A percentile compares a stretch with the other conserved stretches of the same genome.
These are phyloP conservation scores for Hemichromis elongatus DNA, from an alignment of 2,113 vertebrate species.

Conservation along the genomic window DNA sequence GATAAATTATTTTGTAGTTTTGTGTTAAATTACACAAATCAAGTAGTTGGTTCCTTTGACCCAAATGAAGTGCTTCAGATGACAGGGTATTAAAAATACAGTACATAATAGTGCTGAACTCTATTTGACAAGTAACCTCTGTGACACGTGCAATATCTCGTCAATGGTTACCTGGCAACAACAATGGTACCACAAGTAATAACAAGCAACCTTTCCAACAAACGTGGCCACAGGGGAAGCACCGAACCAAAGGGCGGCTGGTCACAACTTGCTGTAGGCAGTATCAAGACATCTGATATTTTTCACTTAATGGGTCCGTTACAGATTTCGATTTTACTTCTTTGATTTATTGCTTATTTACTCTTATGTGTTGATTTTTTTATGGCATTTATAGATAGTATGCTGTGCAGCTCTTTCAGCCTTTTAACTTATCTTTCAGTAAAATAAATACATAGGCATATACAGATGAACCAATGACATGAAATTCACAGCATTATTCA, in stretches of 20 bases:
- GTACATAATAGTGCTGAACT: not conserved
- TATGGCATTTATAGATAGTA: not conserved
- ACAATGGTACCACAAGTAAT: not conserved
- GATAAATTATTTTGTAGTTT: not conserved
- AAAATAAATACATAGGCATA: not conserved
- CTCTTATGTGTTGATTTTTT: not conserved
- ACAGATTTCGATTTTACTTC: not conserved
- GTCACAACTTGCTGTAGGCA: not conserved
- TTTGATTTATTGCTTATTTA: not conserved
- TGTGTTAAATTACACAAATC: not conserved
- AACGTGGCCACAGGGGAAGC: not conserved
- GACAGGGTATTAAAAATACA: not conserved
- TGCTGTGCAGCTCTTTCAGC: not conserved
- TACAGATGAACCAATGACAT: not conserved
- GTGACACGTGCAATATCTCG: not conserved
- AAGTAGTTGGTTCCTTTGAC: not conserved
- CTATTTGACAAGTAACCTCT: not conserved
- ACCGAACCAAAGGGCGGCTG: not conserved
- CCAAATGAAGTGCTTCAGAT: not conserved
- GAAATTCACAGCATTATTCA: not conserved
- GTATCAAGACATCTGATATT: not conserved
- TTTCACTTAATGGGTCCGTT: not conserved
- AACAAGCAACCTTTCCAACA: not conserved
- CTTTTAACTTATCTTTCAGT: not conserved
- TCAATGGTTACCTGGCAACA: conserved; percentile 35